Evolutionary conservation across 2,797 vertebrate species (phyloP), one percentile per base, ranked within the genome.

Genomic region (Cheirogaleus major): DNA sequence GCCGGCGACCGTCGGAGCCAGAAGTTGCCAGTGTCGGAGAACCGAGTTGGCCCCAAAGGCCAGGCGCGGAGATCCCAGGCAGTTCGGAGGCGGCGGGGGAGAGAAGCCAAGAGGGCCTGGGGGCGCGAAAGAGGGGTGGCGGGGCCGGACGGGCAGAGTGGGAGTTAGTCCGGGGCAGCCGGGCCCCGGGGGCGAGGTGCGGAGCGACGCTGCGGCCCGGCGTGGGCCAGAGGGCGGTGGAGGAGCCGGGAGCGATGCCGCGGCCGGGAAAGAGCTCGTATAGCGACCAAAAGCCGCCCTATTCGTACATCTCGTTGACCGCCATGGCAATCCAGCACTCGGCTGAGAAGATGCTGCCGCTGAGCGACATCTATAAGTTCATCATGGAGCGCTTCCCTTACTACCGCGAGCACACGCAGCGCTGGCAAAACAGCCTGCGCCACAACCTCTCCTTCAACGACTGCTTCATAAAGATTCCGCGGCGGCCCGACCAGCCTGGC

Each of bases 221-320:
- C 5, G 73, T 1, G 79, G 55, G 84, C 84, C 89, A 32, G 78
- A n/a, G 96, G 97, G 98, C 96, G n/a, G 95, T 35, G 55, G 92
- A 6, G 57, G 65, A 59, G 81, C 83, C 50, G 8, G 82, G 72
- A 87, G 97, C 97, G 87, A 99, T 99, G 99, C 99, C 99, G 97
- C 99, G 99, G 96, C 99, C 99, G 8, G 99, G 99, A 72, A 99
- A 99, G 98, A 99, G 99, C 99, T 99, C 99, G 0, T 99, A 99
- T 98, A 99, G 99, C 97, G 99, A 99, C 98, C 99, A 99, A 97
- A 99, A 99, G 98, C 99, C 99, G 30, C 99, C 99, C 1, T 99
- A 99, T 95, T 99, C 99, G 6, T 99, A 99, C 98, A 99, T 99
- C 96, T 99, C 99, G 1, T 98, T 99, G 97, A 99, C 99, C 65